These are phyloP conservation scores for Coendou prehensilis DNA, from an alignment of 2,797 vertebrate genomes.

Conservation along the genomic window DNA sequence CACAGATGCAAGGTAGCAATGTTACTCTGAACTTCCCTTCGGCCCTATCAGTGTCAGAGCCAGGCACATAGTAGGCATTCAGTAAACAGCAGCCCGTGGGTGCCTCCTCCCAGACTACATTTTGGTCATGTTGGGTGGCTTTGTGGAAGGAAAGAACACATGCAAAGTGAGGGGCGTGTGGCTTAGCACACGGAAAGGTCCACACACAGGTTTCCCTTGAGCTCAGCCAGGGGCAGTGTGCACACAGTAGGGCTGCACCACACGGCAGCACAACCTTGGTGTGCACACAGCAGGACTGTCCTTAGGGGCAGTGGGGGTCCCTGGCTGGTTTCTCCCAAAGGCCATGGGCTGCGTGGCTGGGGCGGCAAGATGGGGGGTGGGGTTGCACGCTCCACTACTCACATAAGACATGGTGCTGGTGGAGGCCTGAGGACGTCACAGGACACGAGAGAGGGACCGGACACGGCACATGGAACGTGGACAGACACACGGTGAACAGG, in stretches of 20 bases:
- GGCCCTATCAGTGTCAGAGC: neutral
- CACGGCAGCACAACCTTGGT: neutral
- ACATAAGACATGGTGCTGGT: slow-evolving; percentile 92
- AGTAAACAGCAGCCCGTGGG: neutral
- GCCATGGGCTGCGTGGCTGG: neutral
- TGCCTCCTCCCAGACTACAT: neutral
- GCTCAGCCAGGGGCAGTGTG: neutral
- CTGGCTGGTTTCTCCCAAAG: neutral
- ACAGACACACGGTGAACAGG: slow-evolving; percentile 83
- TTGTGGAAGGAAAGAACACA: neutral
- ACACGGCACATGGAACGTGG: slow-evolving; percentile 82
- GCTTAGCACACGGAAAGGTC: neutral
- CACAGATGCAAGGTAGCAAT: neutral
- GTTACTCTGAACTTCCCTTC: neutral
- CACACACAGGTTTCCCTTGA: no score
- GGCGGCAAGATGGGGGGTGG: neutral
- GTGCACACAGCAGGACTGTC: neutral
- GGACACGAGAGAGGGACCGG: slow-evolving; percentile 80
- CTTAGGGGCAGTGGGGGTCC: neutral
- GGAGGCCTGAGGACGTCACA: slow-evolving; percentile 83
- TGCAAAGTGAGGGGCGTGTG: accelerated
- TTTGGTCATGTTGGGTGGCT: neutral
- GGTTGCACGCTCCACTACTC: slow-evolving; percentile 61
- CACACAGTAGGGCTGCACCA: neutral
- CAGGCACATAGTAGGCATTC: neutral